phyloP scores from a whole-genome alignment of 1,140 invertebrate species.

The Papilio aristodemus region DNA sequence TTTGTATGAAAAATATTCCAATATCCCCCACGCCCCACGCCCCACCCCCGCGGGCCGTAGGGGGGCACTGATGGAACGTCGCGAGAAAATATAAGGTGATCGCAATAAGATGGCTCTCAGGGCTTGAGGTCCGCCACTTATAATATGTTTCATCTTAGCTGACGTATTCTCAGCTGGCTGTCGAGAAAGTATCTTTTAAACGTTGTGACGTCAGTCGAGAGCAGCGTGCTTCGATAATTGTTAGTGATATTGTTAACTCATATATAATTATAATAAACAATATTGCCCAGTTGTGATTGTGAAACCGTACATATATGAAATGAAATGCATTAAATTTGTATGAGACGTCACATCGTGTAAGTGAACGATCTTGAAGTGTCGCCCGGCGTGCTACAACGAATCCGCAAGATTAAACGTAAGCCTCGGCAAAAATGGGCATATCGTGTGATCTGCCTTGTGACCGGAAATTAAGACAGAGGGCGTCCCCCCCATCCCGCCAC shows the following conservation, averaged over 20 bases:
- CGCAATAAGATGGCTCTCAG: slow-evolving; percentile 46
- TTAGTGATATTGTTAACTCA: too few relatives aligned
- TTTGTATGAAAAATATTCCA: slow-evolving; percentile 80
- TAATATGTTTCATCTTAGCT: slow-evolving; percentile 49
- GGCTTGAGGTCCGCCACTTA: slow-evolving; percentile 47
- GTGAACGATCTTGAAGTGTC: background rate
- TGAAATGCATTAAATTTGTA: too few relatives aligned
- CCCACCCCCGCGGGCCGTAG: slow-evolving; percentile 1
- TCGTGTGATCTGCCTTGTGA: slow-evolving; percentile 45
- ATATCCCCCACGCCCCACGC: slow-evolving; percentile 47
- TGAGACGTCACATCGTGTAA: background rate
- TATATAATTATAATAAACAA: too few relatives aligned
- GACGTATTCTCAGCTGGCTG: background rate
- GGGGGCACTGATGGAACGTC: slow-evolving; percentile 34
- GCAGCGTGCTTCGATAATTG: too few relatives aligned
- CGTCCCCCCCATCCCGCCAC: slow-evolving; percentile 32
- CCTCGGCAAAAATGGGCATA: slow-evolving; percentile 37
- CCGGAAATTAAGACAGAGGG: slow-evolving; percentile 49
- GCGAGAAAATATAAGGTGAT: slow-evolving; percentile 51
- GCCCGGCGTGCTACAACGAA: background rate
- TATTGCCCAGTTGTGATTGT: too few relatives aligned
- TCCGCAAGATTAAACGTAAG: slow-evolving; percentile 31
- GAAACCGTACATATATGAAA: too few relatives aligned
- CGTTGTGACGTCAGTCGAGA: background rate
- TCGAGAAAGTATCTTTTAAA: background rate